These are phyloP conservation scores for Eleutherodactylus coqui DNA, from an alignment of 2,797 vertebrate species.

Conservation along the genomic window DNA sequence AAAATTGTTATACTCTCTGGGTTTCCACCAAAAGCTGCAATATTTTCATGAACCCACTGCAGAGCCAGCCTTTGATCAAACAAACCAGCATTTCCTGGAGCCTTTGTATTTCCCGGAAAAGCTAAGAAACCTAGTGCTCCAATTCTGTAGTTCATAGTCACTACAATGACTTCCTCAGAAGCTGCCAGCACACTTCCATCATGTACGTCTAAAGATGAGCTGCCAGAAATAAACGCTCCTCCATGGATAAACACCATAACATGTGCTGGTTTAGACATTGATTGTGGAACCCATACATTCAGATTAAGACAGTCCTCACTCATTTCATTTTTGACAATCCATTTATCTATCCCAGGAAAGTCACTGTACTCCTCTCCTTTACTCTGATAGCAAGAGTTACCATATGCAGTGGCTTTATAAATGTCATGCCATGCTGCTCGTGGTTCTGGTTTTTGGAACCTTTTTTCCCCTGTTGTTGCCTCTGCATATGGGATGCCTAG, in stretches of 20 bases:
- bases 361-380: slow-evolving; percentile 56
- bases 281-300: slow-evolving; percentile 77
- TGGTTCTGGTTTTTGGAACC: slow-evolving; percentile 74
- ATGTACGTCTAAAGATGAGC: slow-evolving; percentile 74
- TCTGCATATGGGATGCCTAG: slow-evolving; percentile 80
- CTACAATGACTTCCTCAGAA: slow-evolving; percentile 76
- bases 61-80: slow-evolving; percentile 79
- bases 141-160: slow-evolving; percentile 81
- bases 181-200: slow-evolving; percentile 75
- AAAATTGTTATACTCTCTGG: slow-evolving; percentile 77
- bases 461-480: slow-evolving; percentile 70
- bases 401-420: slow-evolving; percentile 67
- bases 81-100: slow-evolving; percentile 76
- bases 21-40: slow-evolving; percentile 78
- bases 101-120: slow-evolving; percentile 69
- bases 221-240: slow-evolving; percentile 74
- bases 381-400: slow-evolving; percentile 74
- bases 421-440: slow-evolving; percentile 70
- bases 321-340: slow-evolving; percentile 74
- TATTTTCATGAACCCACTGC: slow-evolving; percentile 76
- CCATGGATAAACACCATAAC: slow-evolving; percentile 84
- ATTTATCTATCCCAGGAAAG: slow-evolving; percentile 72
- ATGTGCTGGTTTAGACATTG: slow-evolving; percentile 64
- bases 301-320: slow-evolving; percentile 82
- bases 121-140: slow-evolving; percentile 78